Percentiles rank a stretch among this genome's conserved stretches.
Conservation (phyloP, 1,140 invertebrate genomes). For the Cyclargus thomasi region DNA sequence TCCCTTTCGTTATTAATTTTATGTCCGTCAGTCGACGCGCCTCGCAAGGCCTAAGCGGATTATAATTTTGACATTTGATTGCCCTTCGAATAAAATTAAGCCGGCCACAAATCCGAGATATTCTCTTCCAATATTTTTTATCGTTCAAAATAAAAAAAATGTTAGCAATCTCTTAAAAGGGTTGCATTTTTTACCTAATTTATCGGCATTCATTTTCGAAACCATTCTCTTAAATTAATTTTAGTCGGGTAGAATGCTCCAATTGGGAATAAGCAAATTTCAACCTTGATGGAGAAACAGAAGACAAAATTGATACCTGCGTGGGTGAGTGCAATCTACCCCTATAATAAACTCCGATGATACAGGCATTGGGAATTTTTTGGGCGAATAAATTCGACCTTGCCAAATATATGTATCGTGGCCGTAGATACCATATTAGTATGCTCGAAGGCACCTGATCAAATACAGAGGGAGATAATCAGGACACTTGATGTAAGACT, state of each 20-base stretch:
- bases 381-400: constrained; percentile 49
- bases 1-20: constrained; percentile 34
- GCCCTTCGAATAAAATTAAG: constrained; percentile 16
- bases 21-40: constrained; percentile 26
- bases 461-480: constrained; percentile 67
- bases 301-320: no score
- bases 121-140: no score
- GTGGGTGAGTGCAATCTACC: no score
- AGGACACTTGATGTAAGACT: constrained; percentile 64
- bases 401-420: constrained; percentile 30
- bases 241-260: no score
- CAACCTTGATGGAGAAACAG: no score
- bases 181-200: no score
- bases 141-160: no score
- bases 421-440: constrained; percentile 41
- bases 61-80: constrained; percentile 29
- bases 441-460: constrained; percentile 61
- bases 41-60: constrained; percentile 34
- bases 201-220: no score
- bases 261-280: no score
- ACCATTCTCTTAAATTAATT: no score
- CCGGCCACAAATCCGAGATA: no score
- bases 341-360: constrained; percentile 22
- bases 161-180: no score
- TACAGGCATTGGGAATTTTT: constrained; percentile 40